Evolutionary conservation across 1,140 invertebrate genomes (phyloP).

Genomic region (Cydia splendana): DNA sequence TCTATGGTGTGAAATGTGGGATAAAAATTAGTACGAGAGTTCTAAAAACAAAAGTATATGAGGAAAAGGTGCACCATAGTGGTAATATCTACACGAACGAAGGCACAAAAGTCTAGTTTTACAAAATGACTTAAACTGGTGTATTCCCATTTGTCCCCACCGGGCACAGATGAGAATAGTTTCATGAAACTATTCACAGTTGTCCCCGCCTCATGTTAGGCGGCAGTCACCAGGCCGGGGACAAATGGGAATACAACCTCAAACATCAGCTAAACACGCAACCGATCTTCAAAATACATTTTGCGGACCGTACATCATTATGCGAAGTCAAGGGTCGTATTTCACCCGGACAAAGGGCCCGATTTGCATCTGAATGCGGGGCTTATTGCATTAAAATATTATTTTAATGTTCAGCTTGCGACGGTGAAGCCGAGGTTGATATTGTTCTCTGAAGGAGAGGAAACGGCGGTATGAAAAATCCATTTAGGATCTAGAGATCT

Average conservation of each 20-base stretch:
- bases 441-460: conserved; percentile 7
- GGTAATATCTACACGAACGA: too few relatives aligned
- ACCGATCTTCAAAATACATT: neutral
- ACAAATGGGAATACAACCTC: neutral
- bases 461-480: neutral
- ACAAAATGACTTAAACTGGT: too few relatives aligned
- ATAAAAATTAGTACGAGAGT: too few relatives aligned
- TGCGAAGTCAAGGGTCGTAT: conserved; percentile 15
- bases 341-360: conserved; percentile 14
- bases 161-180: too few relatives aligned
- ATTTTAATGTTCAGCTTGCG: conserved; percentile 8
- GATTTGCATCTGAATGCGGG: conserved; percentile 19
- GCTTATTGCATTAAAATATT: conserved; percentile 29
- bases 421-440: neutral
- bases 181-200: neutral
- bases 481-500: neutral
- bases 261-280: neutral
- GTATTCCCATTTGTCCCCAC: too few relatives aligned
- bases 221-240: too few relatives aligned
- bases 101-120: too few relatives aligned
- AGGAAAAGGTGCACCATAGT: too few relatives aligned
- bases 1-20: too few relatives aligned
- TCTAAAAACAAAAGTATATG: too few relatives aligned
- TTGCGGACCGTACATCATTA: conserved; percentile 13
- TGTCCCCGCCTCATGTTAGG: neutral